These are phyloP conservation scores for Belgica antarctica DNA, from an alignment of 2,888 invertebrate genomes.

Conservation along the genomic window DNA sequence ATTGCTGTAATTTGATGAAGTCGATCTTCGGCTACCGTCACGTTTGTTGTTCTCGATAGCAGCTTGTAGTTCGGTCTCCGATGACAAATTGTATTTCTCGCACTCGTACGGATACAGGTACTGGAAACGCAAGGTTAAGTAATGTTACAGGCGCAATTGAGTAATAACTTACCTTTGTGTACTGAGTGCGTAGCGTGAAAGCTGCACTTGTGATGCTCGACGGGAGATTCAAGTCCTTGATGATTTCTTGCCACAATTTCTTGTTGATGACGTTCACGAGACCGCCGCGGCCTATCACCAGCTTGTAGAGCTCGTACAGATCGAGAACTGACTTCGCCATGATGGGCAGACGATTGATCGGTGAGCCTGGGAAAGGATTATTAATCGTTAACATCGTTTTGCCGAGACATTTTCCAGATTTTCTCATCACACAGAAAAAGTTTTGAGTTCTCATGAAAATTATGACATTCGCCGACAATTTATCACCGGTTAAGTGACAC, in stretches of 20 bases:
- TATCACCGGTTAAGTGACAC: background rate
- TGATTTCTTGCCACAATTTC: conserved; percentile 99
- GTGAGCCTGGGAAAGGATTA: conserved; percentile 90
- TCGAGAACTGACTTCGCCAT: conserved; percentile 99
- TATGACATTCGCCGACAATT: background rate
- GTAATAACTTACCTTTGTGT: too few relatives aligned
- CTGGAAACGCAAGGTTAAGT: too few relatives aligned
- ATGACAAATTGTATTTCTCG: conserved; percentile 37
- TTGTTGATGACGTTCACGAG: conserved; percentile 99
- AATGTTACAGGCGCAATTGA: too few relatives aligned
- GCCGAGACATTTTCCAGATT: background rate
- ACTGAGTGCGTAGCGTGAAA: conserved; percentile 96
- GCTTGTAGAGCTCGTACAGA: conserved; percentile 92
- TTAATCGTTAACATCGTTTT: conserved; percentile 6
- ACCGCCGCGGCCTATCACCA: conserved; percentile 96
- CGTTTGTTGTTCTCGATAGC: conserved; percentile 42
- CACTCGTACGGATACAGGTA: conserved; percentile 42
- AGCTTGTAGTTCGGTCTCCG: conserved; percentile 31
- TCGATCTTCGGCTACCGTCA: conserved; percentile 41
- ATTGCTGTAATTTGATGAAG: background rate
- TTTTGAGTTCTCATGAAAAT: background rate
- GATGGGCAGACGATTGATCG: conserved; percentile 98
- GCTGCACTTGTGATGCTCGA: conserved; percentile 99
- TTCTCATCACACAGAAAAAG: too few relatives aligned
- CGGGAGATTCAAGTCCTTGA: conserved; percentile 97